Base-by-base conservation (phyloP, 2,113 vertebrate genomes). In the Symphodus melops region DNA sequence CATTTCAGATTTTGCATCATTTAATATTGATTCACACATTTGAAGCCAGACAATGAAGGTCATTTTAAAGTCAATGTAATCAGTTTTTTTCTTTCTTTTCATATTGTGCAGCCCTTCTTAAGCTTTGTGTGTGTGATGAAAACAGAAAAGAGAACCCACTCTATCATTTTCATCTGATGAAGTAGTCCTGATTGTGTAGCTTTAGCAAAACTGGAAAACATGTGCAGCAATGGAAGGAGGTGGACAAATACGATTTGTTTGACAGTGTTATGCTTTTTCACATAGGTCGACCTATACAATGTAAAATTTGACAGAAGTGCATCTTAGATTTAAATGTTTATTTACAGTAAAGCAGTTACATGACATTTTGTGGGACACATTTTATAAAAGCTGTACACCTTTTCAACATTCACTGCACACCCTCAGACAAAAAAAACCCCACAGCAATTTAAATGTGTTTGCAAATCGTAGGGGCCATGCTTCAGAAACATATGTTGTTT, bases 1-100 rank as follows among this genome's bases (percentile, higher is more conserved):
- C 65, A 78, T 59, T 69, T 46, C 69, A 42, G 39, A 63, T 60
- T 68, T 52, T 72, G 76, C 68, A 77, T 68, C 55, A 77, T 86
- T 86, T 83, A 23, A 33, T 33, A 33, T 67, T 36, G 63, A 77
- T 54, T 77, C 8, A 49, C 63, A 37, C 56, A 57, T 53, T 61
- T 84, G 58, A 60, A 56, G 68, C 17, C 41, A 21, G 44, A 48
- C 58, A 62, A 67, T 70, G 36, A 61, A 70, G 58, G 66, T 72
- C 52, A 76, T 61, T 67, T 70, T 60, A 66, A 72, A 66, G 66
- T 68, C 56, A 77, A 13, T 44, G 68, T 62, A 28, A 63, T 67
- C 25, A 49, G 9, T 49, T 20, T 61, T 17, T 64, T 72, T 61
- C n/a, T 64, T 72, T 68, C 25, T 58, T 74, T 8, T 62, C 42